These are phyloP conservation scores for Adelphocoris suturalis DNA, from an alignment of 2,888 invertebrate species.

Conservation along the genomic window DNA sequence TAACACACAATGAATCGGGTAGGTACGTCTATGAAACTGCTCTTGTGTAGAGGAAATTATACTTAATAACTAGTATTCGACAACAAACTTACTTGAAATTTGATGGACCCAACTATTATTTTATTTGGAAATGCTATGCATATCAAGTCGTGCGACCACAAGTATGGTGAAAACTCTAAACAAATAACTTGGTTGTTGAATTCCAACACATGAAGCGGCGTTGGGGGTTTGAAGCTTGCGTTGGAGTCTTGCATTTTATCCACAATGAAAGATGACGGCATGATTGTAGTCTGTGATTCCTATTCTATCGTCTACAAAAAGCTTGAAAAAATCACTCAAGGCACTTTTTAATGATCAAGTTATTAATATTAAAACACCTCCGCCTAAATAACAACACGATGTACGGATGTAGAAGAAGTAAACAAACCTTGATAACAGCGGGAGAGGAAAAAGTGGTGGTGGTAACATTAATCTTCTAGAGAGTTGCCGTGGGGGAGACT, in stretches of 20 bases:
- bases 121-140: slow-evolving; percentile 82
- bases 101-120: slow-evolving; percentile 81
- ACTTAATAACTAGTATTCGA: no score
- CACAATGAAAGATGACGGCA: slow-evolving; percentile 32
- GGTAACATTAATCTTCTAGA: no score
- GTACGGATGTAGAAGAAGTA: not conserved
- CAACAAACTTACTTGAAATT: slow-evolving; percentile 80
- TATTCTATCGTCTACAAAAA: not conserved
- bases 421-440: not conserved
- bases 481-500: no score
- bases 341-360: not conserved
- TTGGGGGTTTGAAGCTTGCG: slow-evolving; percentile 77
- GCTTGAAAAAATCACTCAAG: not conserved
- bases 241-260: slow-evolving; percentile 51
- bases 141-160: slow-evolving; percentile 84
- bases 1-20: no score
- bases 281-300: not conserved
- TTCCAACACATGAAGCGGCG: slow-evolving; percentile 74
- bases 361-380: no score
- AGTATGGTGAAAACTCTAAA: slow-evolving; percentile 81
- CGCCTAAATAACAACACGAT: no score
- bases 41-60: no score
- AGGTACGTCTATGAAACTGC: no score
- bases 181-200: slow-evolving; percentile 74
- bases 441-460: no score